Base-by-base conservation (phyloP, 2,113 vertebrate species). In the Delphinapterus leucas region DNA sequence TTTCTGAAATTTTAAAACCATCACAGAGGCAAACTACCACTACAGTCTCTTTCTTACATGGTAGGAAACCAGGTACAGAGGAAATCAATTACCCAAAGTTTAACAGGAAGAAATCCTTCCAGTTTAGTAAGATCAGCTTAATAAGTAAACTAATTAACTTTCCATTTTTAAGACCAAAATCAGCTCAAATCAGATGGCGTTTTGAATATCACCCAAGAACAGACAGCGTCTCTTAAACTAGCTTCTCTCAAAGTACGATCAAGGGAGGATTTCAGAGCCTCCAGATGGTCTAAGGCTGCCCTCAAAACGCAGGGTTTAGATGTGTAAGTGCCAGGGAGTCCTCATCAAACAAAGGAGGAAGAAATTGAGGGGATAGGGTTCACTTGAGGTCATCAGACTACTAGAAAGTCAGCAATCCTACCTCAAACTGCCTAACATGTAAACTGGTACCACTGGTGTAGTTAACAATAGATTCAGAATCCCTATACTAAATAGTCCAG, bases 171-270 rank as follows among this genome's bases (percentile, higher is more conserved):
- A 28, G 28, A 96, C 36, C 18, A 81, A 92, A 92, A 36, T 92
- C 84, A 58, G 67, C 38, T 96, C 83, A 92, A 71, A 85, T 94
- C 38, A 20, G 55, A 87, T 65, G 91, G 53, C 33, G 47, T 92
- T 86, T 18, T 80, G 53, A 93, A 68, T 15, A 47, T 55, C n/a
- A 97, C 91, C 68, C 83, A 95, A 94, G 41, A 97, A 90, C 53
- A 80, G 68, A 77, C 89, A 96, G 89, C 73, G 74, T 79, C 88
- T 95, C 81, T 89, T n/a, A 98, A 92, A 85, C 77, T 74, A 93
- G 44, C 58, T 60, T 55, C 61, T 96, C 80, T 67, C 53, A 20
- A 80, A 93, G 26, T 53, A 44, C 6, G n/a, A 89, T 79, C 31
- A 41, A 88, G 68, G 90, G 60, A 85, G 76, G 63, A 90, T 81